Evolutionary conservation across 1,140 invertebrate species (phyloP).

Genomic region (Pogonomyrmex barbatus): DNA sequence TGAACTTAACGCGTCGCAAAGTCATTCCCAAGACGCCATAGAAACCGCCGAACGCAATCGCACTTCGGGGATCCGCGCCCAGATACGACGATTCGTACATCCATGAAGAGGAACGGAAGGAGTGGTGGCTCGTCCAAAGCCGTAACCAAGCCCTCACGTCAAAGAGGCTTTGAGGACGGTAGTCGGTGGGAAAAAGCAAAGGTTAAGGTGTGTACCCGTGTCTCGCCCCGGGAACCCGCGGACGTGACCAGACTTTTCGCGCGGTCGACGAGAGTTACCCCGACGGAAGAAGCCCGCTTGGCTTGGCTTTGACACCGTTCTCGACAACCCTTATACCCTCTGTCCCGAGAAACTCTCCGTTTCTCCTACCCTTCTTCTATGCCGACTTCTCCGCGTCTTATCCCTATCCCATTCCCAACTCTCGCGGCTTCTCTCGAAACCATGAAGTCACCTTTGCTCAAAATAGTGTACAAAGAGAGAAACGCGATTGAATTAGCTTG

Average conservation of each 20-base stretch:
- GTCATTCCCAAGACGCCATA: slow-evolving; percentile 44
- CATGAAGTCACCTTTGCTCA: background rate
- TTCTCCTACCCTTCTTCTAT: background rate
- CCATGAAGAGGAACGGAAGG: background rate
- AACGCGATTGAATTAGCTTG: slow-evolving; percentile 17
- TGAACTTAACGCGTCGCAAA: slow-evolving; percentile 69
- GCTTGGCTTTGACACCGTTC: slow-evolving; percentile 76
- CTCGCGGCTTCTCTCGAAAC: slow-evolving; percentile 16
- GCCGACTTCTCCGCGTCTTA: background rate
- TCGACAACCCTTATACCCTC: slow-evolving; percentile 50
- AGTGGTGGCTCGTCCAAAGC: slow-evolving; percentile 16
- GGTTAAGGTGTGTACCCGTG: slow-evolving; percentile 81
- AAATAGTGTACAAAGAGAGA: background rate
- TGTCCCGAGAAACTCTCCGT: slow-evolving; percentile 18
- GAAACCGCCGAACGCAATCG: slow-evolving; percentile 29
- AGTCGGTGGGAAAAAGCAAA: slow-evolving; percentile 75
- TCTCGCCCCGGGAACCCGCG: slow-evolving; percentile 76
- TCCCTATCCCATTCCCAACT: background rate
- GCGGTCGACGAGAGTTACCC: slow-evolving; percentile 77
- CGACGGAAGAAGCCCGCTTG: slow-evolving; percentile 73
- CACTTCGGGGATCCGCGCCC: background rate
- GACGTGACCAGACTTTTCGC: slow-evolving; percentile 83
- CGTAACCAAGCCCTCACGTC: slow-evolving; percentile 31
- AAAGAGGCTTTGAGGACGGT: slow-evolving; percentile 54
- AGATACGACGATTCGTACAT: slow-evolving; percentile 28